Conservation (phyloP, 2,113 vertebrate species). For the Microtus richardsoni region DNA sequence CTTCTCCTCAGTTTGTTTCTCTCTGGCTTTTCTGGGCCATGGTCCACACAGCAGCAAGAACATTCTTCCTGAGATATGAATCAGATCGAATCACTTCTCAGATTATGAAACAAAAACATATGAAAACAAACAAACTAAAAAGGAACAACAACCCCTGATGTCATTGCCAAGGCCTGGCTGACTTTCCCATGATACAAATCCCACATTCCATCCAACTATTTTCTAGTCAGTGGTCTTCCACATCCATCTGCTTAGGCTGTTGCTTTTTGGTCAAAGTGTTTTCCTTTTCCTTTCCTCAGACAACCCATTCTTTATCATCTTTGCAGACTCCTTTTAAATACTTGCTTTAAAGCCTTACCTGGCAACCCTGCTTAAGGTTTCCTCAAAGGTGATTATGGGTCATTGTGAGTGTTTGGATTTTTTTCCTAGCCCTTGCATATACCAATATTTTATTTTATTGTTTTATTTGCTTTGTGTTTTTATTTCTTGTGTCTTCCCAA, state of each 20-base stretch:
- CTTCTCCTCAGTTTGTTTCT: background rate
- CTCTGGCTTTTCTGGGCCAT: rapidly evolving
- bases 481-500: background rate
- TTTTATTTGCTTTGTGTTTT: background rate
- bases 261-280: background rate
- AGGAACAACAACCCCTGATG: background rate
- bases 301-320: background rate
- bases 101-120: background rate
- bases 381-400: background rate
- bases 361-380: background rate
- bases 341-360: background rate
- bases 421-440: background rate
- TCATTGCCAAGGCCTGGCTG: background rate
- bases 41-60: background rate
- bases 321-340: background rate
- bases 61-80: background rate
- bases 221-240: background rate
- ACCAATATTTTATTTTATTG: background rate
- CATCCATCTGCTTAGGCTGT: background rate
- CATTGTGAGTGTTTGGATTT: background rate
- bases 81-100: background rate
- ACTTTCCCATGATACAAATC: background rate
- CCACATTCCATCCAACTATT: background rate
- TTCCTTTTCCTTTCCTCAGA: background rate
- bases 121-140: background rate